Evolutionary conservation across 2,888 invertebrate species (phyloP), one percentile per base, ranked within the genome.

Genomic region (Pristionchus arcanus): DNA sequence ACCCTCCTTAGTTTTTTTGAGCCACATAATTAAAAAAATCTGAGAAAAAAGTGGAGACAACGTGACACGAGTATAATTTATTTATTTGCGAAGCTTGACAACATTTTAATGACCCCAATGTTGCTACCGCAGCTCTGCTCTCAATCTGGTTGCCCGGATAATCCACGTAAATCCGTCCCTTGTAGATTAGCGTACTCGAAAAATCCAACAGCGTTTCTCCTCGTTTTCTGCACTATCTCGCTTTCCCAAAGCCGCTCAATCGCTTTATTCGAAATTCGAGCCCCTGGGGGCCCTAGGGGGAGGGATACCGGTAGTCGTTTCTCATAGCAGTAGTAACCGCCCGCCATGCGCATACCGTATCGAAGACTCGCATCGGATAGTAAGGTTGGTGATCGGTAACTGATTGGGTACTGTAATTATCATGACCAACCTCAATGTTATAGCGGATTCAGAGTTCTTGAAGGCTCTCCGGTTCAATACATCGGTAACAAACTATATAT

Each of bases 341-440:
- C 81, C 4, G 19, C 59, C 68, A 87, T 87, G 87, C 87, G 87
- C 42, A 66, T 87, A 66, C 87, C 87, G 66, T 87, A 87, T 25
- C 53, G 28, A 11, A 28, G 87, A 28, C 87, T 87, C n/a, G 21
- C 66, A 16, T 49, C 42, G 28, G 68, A 87, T 9, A 63, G 55
- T n/a, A 87, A 87, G 87, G 87, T 83, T 37, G n/a, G 63, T 81
- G 7, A 81, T 42, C 37, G 37, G 42, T 34, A 37, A 74, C 37
- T 74, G 21, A 74, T 74, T 74, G 37, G 37, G 4, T 21, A 37
- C 25, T 34, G 25, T 11, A 21, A 21, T 25, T 9, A 13, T 25
- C 42, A 42, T 25, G 59, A 63, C 25, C 21, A 21, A 7, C 59
- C n/a, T n/a, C n/a, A n/a, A n/a, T n/a, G n/a, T n/a, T n/a, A n/a